Evolutionary conservation across 1,140 invertebrate genomes (phyloP).

Genomic region (Sarcophaga bullata): DNA sequence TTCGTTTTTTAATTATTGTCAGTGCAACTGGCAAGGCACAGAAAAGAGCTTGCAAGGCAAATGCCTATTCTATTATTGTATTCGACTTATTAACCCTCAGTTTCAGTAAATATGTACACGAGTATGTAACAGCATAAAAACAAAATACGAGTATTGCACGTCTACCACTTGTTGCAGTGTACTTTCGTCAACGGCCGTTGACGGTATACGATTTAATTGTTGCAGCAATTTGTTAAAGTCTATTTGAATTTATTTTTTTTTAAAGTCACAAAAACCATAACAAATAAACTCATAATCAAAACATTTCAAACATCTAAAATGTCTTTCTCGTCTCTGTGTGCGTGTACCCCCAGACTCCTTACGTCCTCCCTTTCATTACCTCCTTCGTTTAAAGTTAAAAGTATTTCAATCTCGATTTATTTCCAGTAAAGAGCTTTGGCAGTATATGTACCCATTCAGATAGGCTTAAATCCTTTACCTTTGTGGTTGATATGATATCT

Average conservation of each 20-base stretch:
- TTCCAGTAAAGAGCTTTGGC: too few relatives aligned
- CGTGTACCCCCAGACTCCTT: too few relatives aligned
- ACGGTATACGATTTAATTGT: too few relatives aligned
- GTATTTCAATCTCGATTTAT: too few relatives aligned
- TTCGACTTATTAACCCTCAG: too few relatives aligned
- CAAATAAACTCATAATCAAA: neutral
- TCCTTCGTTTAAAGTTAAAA: neutral
- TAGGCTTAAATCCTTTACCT: too few relatives aligned
- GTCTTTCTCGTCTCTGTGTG: neutral
- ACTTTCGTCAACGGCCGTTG: slow-evolving; percentile 20
- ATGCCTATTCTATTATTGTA: too few relatives aligned
- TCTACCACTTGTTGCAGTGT: slow-evolving; percentile 30
- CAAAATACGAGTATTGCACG: slow-evolving; percentile 11
- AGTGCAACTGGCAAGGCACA: too few relatives aligned
- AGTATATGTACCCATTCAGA: too few relatives aligned
- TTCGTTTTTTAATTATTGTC: too few relatives aligned
- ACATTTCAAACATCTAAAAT: neutral
- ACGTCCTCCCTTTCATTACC: neutral
- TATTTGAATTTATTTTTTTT: neutral
- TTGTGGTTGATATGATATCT: too few relatives aligned
- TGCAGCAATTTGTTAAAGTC: slow-evolving; percentile 31
- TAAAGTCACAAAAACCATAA: neutral
- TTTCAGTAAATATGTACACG: neutral
- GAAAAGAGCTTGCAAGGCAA: too few relatives aligned
- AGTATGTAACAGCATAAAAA: neutral